These are phyloP conservation scores for Spermophilus dauricus DNA, from an alignment of 2,113 vertebrate genomes.

Conservation along the genomic window DNA sequence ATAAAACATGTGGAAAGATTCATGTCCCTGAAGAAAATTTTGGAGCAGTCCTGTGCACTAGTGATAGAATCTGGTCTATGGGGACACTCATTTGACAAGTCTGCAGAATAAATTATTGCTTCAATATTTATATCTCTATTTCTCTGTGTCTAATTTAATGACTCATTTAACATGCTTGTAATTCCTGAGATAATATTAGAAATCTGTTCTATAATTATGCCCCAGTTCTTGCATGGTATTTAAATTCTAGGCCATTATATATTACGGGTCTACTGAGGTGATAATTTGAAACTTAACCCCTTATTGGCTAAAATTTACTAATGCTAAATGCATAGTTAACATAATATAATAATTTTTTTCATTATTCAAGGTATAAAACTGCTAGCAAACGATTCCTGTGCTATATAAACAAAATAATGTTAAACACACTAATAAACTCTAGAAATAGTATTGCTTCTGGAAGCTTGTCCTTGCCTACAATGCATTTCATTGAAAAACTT, in stretches of 20 bases:
- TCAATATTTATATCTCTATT: constrained; percentile 76
- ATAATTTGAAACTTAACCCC: constrained; percentile 2
- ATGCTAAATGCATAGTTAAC: not conserved
- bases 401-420: not conserved
- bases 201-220: constrained; percentile 72
- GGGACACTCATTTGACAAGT: constrained; percentile 57
- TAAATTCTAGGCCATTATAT: constrained; percentile 57
- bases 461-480: not conserved
- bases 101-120: constrained; percentile 59
- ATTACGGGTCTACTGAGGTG: not conserved
- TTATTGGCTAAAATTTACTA: constrained; percentile 1
- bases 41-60: not conserved
- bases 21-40: not conserved
- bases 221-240: constrained; percentile 65
- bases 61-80: constrained; percentile 62
- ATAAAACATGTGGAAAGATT: not conserved
- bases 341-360: not conserved
- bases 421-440: not conserved
- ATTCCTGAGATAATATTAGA: constrained; percentile 77
- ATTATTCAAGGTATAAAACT: not conserved
- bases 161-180: constrained; percentile 71
- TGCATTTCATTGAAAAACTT: not conserved
- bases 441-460: not conserved
- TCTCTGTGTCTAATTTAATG: constrained; percentile 77
- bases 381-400: not conserved